Base-by-base conservation (phyloP, 2,888 invertebrate genomes). In the Chaetoderma sp. region DNA sequence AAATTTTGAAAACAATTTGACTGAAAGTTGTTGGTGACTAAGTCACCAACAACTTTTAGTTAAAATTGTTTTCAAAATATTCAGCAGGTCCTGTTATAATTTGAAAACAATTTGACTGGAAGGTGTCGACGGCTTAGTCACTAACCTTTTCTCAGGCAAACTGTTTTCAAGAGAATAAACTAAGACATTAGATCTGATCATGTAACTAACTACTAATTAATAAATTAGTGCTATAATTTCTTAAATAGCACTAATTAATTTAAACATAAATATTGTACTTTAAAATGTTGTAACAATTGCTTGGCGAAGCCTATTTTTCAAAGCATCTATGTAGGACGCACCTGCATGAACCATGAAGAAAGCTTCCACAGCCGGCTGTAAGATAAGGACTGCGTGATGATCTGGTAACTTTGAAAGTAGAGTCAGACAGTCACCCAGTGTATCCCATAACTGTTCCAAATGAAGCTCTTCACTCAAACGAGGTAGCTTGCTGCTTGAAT, bases 321-420 rank as follows among this genome's bases (percentile, higher is more conserved):
- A n/a, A n/a, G n/a, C n/a, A n/a, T n/a, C n/a, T n/a, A n/a, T n/a
- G n/a, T n/a, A n/a, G n/a, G 25, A 27, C 55, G 55, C 69, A 83
- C 85, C 91, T 21, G 94, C 93, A 83, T 95, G 94, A 2, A 94
- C 93, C 60, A 95, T 88, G 89, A 95, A 95, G 88, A 95, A 95
- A 13, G 94, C 94, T 87, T 95, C 95, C 2, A 95, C 94, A 4
- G 94, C 93, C 28, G 94, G 93, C 86, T 93, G 94, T 62, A 95
- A 88, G 28, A 94, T 93, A 33, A 94, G 89, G 23, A 94, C 94
- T 45, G 94, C 94, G 87, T 94, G 93, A 80, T 93, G 93, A 87
- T 95, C 94, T 28, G 93, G 92, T 30, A 94, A 93, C 79, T 92
- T 91, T 73, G 93, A 93, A 65, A 95, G 87, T 80, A 93, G 93